Conservation (phyloP, 2,797 vertebrate species). For the Eutrigla gurnardus region DNA sequence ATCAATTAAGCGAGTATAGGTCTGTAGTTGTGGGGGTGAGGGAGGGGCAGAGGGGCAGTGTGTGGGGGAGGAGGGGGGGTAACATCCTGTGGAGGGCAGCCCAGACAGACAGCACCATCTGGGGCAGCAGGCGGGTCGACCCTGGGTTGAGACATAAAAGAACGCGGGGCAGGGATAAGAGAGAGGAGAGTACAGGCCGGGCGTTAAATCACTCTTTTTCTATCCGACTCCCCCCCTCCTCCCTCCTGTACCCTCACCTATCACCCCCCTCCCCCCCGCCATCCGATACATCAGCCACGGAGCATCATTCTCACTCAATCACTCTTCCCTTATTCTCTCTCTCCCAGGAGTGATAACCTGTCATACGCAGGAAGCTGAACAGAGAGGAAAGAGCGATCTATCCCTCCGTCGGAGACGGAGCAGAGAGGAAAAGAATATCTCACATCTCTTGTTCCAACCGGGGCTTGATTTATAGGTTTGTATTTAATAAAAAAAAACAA, state of each 20-base stretch:
- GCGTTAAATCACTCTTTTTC: constrained; percentile 83
- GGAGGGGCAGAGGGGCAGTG: constrained; percentile 54
- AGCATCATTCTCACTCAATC: constrained; percentile 74
- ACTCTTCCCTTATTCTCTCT: constrained; percentile 51
- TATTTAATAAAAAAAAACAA: constrained; percentile 63
- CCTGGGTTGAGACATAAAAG: constrained; percentile 84
- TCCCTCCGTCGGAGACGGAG: constrained; percentile 67
- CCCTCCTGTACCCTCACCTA: constrained; percentile 41
- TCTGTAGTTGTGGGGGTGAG: constrained; percentile 69
- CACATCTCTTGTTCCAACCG: constrained; percentile 76
- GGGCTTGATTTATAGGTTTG: constrained; percentile 71
- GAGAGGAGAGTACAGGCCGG: constrained; percentile 66
- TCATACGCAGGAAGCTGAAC: constrained; percentile 81
- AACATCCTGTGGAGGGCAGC: constrained; percentile 83
- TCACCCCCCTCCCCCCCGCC: constrained; percentile 57
- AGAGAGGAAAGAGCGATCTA: constrained; percentile 68
- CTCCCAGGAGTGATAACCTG: constrained; percentile 79
- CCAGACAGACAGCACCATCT: constrained; percentile 92
- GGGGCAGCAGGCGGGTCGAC: constrained; percentile 82
- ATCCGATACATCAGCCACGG: constrained; percentile 76
- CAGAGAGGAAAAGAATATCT: constrained; percentile 78
- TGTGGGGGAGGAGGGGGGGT: constrained; percentile 69
- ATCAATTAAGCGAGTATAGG: constrained; percentile 88
- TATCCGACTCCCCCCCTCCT: constrained; percentile 9
- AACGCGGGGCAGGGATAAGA: constrained; percentile 65